Evolutionary conservation across 2,888 invertebrate species (phyloP).

Genomic region (Toxonevra muliebris): DNA sequence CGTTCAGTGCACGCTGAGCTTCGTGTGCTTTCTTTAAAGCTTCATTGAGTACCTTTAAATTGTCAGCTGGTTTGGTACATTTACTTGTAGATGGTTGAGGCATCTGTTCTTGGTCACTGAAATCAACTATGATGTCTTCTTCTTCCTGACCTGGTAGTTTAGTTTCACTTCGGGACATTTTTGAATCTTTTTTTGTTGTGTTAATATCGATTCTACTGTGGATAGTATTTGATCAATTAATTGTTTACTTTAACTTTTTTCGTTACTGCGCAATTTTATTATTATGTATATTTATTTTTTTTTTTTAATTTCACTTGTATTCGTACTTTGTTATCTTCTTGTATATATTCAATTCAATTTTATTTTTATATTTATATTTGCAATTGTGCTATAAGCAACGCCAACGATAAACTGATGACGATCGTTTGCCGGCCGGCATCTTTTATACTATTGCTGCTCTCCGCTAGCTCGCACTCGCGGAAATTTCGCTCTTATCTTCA

Average conservation of each 20-base stretch:
- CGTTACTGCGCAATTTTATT: background rate
- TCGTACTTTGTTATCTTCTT: background rate
- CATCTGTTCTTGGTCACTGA: too few species aligned
- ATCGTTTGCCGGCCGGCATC: slow-evolving; percentile 44
- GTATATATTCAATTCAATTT: background rate
- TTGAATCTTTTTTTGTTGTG: too few species aligned
- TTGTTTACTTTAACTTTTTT: background rate
- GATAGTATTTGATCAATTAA: slow-evolving; percentile 7
- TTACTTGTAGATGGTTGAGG: too few species aligned
- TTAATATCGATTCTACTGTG: background rate
- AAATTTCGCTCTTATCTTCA: slow-evolving; percentile 27
- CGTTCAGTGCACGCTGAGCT: too few species aligned
- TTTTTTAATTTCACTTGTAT: slow-evolving; percentile 3
- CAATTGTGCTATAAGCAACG: background rate
- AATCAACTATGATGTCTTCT: too few species aligned
- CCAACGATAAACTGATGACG: slow-evolving; percentile 44
- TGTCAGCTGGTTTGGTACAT: too few species aligned
- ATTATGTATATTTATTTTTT: too few species aligned
- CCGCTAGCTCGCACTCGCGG: slow-evolving; percentile 36
- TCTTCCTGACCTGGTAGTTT: too few species aligned
- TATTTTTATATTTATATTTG: background rate
- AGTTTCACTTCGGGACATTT: too few species aligned
- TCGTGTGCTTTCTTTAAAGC: too few species aligned
- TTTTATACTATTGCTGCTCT: slow-evolving; percentile 45
- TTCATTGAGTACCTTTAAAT: too few species aligned